Conservation (phyloP, 2,888 invertebrate species). For the Ephialtes manifestator region DNA sequence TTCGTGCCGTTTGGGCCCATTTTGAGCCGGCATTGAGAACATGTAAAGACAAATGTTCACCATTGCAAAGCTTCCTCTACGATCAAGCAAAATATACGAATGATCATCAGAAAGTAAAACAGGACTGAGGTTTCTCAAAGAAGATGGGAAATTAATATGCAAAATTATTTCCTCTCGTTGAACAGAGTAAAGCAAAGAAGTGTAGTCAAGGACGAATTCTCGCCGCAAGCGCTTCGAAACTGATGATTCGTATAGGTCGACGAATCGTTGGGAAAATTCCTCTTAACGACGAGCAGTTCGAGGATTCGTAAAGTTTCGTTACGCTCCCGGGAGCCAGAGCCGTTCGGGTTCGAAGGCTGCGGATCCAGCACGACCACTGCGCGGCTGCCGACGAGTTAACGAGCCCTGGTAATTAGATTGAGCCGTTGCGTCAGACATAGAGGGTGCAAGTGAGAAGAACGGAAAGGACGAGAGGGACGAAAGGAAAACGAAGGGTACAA, state of each 20-base stretch:
- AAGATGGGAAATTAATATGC: background rate
- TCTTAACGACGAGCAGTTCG: constrained; percentile 35
- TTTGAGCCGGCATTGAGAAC: too few species aligned
- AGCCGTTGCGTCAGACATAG: constrained; percentile 57
- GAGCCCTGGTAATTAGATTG: constrained; percentile 66
- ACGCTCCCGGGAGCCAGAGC: constrained; percentile 23
- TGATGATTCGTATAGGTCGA: constrained; percentile 34
- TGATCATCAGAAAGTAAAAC: background rate
- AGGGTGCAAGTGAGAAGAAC: constrained; percentile 9
- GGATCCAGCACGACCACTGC: constrained; percentile 30
- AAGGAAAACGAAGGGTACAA: constrained; percentile 23
- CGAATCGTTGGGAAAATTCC: constrained; percentile 35
- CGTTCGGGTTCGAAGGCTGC: constrained; percentile 21
- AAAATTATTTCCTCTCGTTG: background rate
- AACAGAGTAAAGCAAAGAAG: background rate
- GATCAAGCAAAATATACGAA: background rate
- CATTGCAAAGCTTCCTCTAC: background rate
- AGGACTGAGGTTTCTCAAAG: background rate
- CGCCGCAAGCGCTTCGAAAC: background rate
- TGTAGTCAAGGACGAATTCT: background rate
- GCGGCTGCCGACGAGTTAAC: constrained; percentile 59
- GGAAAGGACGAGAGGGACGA: background rate
- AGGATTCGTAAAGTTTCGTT: constrained; percentile 39
- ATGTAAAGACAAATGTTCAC: background rate
- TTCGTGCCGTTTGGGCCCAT: too few species aligned